Base-by-base conservation (phyloP, 1,140 invertebrate species). In the Sitobion miscanthi region DNA sequence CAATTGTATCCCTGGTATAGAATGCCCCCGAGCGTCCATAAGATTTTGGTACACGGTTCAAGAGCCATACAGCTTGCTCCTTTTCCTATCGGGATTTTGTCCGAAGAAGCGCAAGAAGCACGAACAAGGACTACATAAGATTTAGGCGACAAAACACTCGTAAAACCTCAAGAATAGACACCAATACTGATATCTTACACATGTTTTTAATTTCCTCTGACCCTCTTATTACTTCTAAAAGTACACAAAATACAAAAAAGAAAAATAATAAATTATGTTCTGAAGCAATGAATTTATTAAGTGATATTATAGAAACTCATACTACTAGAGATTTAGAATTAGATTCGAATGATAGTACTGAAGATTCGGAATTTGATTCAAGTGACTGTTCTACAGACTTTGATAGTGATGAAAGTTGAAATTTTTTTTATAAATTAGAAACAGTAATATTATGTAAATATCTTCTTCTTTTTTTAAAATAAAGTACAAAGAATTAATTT, bases 41-140 rank as follows among this genome's bases (percentile, higher is more conserved):
- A 95, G 94, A 94, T 95, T 62, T 88, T 95, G 21, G 93, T 95
- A 30, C 94, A 95, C 94, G 94, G 95, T n/a, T 62, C 90, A 30
- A 47, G 38, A 52, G 90, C 49, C 17, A 93, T 83, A 86, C 38
- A 52, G 20, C 49, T 38, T 35, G 47, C 90, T 45, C 7, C 35
- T 35, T 54, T 94, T 85, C 94, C 94, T 42, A 94, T 94, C 17
- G 94, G 94, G 20, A 94, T 94, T 83, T 94, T 94, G 47, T 94
- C 94, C 0, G 94, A 94, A 94, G 94, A 95, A 42, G 94, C 90
- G 25, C 91, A 94, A 69, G 94, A 94, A 90, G 94, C 94, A 25
- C 91, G 94, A 42, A 95, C 54, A 94, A 94, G 77, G 93, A 94
- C 17, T 93, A 93, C 92, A 91, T 91, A 90, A 94, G 91, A 86